Evolutionary conservation across 2,888 invertebrate species (phyloP).

Genomic region (Caenorhabditis sp.): DNA sequence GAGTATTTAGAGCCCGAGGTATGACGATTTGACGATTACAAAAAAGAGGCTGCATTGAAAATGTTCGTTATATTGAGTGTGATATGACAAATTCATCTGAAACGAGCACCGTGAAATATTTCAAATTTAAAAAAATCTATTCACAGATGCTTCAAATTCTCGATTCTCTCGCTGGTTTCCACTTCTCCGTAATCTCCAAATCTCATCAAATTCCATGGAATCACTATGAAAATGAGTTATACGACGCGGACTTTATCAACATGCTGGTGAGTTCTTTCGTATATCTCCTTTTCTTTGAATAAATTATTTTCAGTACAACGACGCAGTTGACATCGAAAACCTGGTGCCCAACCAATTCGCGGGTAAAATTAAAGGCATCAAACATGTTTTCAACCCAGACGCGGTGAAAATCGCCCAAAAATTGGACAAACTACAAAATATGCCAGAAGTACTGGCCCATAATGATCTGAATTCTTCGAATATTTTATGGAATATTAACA

Average conservation of each 20-base stretch:
- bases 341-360: slow-evolving; percentile 16
- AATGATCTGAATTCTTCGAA: slow-evolving; percentile 36
- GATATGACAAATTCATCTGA: too few relatives aligned
- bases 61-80: too few relatives aligned
- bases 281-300: not conserved
- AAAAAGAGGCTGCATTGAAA: too few relatives aligned
- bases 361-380: slow-evolving; percentile 19
- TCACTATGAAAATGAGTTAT: slow-evolving; percentile 17
- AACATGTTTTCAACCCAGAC: slow-evolving; percentile 23
- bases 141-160: slow-evolving; percentile 12
- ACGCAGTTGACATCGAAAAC: slow-evolving; percentile 26
- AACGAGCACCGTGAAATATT: too few relatives aligned
- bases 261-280: slow-evolving; percentile 19
- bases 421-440: slow-evolving; percentile 6
- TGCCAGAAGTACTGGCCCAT: slow-evolving; percentile 26
- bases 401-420: slow-evolving; percentile 14
- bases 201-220: slow-evolving; percentile 14
- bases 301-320: slow-evolving; percentile 20
- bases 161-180: slow-evolving; percentile 22
- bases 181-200: slow-evolving; percentile 12
- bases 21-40: too few relatives aligned
- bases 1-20: too few relatives aligned
- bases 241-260: slow-evolving; percentile 17
- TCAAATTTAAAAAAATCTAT: too few relatives aligned
- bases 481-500: slow-evolving; percentile 26